Percentiles rank a stretch among this genome's conserved stretches.
phyloP scores from a whole-genome alignment of 2,888 invertebrate genomes.

The Drosophila mettleri region DNA sequence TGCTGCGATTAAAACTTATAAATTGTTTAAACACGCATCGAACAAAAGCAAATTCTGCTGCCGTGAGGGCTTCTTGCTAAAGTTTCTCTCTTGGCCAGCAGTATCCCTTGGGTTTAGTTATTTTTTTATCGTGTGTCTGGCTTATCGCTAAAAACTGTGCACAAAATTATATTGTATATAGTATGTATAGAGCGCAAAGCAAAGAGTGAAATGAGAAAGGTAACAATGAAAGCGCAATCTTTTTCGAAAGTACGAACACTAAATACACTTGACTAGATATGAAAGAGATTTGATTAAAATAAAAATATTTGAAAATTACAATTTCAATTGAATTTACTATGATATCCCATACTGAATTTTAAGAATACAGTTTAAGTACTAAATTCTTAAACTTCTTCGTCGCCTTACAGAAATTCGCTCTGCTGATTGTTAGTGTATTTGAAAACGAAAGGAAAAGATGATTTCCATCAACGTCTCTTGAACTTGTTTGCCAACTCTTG shows the following conservation, averaged over 20 bases:
- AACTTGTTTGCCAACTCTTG: slow-evolving; percentile 55
- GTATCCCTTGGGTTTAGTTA: slow-evolving; percentile 1
- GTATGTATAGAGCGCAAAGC: not conserved
- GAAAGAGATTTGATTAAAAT: no score
- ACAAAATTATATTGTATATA: slow-evolving; percentile 1
- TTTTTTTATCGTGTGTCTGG: not conserved
- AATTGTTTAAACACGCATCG: slow-evolving; percentile 11
- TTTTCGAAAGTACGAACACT: not conserved
- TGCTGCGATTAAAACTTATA: slow-evolving; percentile 17
- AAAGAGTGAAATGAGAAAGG: not conserved
- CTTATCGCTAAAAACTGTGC: slow-evolving; percentile 14
- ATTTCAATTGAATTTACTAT: no score
- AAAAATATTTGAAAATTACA: no score
- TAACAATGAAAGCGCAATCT: not conserved
- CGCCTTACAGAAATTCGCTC: not conserved
- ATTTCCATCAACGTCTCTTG: slow-evolving; percentile 33
- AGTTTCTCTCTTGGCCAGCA: not conserved
- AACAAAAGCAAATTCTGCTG: slow-evolving; percentile 10
- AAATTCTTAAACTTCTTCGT: no score
- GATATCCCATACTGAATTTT: no score
- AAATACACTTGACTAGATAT: not conserved
- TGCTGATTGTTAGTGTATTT: not conserved
- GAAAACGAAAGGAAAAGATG: slow-evolving; percentile 33
- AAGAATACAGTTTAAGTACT: no score
- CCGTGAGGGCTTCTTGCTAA: slow-evolving; percentile 5